Evolutionary conservation across 2,888 invertebrate genomes (phyloP).

Genomic region (Heliconius ismenius): DNA sequence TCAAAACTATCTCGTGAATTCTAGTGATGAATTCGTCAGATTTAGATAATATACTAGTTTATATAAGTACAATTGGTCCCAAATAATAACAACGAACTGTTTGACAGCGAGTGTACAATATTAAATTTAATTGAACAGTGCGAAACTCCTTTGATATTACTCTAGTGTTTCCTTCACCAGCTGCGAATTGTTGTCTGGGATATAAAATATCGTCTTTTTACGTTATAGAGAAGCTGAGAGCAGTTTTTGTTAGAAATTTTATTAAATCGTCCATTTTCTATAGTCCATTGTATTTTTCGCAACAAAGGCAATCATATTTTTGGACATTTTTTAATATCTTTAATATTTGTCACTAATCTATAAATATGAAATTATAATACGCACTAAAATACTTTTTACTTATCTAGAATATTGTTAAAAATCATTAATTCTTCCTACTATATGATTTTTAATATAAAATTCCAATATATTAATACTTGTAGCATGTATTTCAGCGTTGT

Average conservation of each 20-base stretch:
- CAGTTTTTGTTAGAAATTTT: conserved; percentile 3
- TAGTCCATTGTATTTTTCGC: neutral
- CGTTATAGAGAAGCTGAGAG: conserved; percentile 4
- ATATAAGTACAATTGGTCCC: neutral
- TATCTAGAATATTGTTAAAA: neutral
- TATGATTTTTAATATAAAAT: neutral
- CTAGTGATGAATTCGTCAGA: neutral
- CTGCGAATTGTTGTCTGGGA: conserved; percentile 3
- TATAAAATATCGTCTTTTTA: conserved; percentile 6
- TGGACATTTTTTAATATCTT: too few species aligned
- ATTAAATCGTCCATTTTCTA: neutral
- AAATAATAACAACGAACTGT: conserved; percentile 10
- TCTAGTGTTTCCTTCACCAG: conserved; percentile 15
- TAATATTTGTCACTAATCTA: too few species aligned
- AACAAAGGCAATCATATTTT: neutral
- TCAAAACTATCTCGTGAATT: neutral
- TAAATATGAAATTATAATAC: too few species aligned
- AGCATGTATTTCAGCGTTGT: neutral
- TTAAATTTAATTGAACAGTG: conserved; percentile 32
- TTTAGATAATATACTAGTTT: neutral
- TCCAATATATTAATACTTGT: neutral
- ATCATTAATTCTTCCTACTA: neutral
- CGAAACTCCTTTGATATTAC: conserved; percentile 18
- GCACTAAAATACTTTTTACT: neutral
- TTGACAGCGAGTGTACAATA: conserved; percentile 19